phyloP scores from a whole-genome alignment of 2,888 invertebrate species.

The Andrena trimmerana region DNA sequence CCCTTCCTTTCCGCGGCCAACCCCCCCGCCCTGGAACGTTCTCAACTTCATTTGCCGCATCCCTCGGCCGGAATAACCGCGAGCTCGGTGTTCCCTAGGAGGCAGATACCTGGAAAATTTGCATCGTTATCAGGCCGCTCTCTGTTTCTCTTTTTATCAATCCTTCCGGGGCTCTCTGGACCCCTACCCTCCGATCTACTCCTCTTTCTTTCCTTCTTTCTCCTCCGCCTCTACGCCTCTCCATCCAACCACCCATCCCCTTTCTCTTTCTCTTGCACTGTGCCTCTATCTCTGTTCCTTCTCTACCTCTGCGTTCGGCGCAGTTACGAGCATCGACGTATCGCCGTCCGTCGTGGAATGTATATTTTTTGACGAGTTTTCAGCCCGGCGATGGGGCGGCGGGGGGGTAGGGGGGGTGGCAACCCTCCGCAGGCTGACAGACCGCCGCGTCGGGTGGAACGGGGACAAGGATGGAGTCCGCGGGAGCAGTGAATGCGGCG shows the following conservation, averaged over 20 bases:
- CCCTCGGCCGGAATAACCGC: slow-evolving; percentile 48
- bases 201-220: background rate
- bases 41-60: slow-evolving; percentile 43
- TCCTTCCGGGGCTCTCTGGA: slow-evolving; percentile 24
- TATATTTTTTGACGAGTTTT: slow-evolving; percentile 76
- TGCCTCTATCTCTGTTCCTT: slow-evolving; percentile 8
- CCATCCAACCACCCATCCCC: background rate
- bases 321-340: slow-evolving; percentile 64
- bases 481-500: slow-evolving; percentile 73
- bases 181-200: background rate
- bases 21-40: slow-evolving; percentile 13
- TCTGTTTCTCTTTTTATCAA: slow-evolving; percentile 43
- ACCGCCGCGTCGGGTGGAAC: slow-evolving; percentile 58
- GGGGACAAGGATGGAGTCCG: slow-evolving; percentile 70
- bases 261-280: background rate
- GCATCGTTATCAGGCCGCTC: slow-evolving; percentile 58
- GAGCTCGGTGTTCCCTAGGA: slow-evolving; percentile 42
- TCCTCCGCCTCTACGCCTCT: slow-evolving; percentile 1
- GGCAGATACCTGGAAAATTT: slow-evolving; percentile 62
- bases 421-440: slow-evolving; percentile 65
- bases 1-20: slow-evolving; percentile 5
- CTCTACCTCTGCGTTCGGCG: slow-evolving; percentile 22
- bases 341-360: slow-evolving; percentile 65
- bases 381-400: slow-evolving; percentile 31
- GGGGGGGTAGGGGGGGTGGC: slow-evolving; percentile 32